Base-by-base conservation (phyloP, 2,888 invertebrate species). In the Nephrotoma flavescens region DNA sequence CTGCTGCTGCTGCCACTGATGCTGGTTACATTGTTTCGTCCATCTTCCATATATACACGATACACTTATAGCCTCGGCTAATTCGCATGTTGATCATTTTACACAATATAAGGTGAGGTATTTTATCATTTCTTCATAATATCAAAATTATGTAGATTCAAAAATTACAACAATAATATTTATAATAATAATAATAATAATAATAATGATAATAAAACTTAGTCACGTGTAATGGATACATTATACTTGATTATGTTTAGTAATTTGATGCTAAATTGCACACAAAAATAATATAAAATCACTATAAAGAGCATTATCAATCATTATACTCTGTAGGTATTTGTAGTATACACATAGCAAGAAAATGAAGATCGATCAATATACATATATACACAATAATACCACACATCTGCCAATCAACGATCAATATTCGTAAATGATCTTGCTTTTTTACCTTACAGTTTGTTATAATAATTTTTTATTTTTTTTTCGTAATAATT, bases 161-260 rank as follows among this genome's bases (percentile, higher is more conserved):
- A 31, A 71, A 71, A 31, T 6, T 31, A 31, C 3, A 31, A 31
- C 31, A 31, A 31, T 31, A 31, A 71, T 71, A 31, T 47, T 47
- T 9, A 12, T 47, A 47, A 47, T n/a, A 12, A 47, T 44, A 11
- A 31, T 71, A 31, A 12, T 47, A 47, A 47, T n/a, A 12, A 47
- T 44, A 11, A 31, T 71, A 31, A 71, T 71, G 31, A 71, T 71
- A n/a, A 83, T 42, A 42, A 84, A 42, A 84, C 11, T 41, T 9
- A 42, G 87, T 86, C 87, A 87, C 87, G 87, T 87, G 87, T 87
- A 87, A 44, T 87, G 86, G 86, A 86, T 87, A 87, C 11, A 84
- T 84, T 42, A 42, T 84, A 86, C 86, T 57, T 86, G 85, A 86
- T 41, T 86, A 86, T 86, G 57, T 85, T 41, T 86, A 86, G 87